These are phyloP conservation scores for Ophthalmolycus amberensis DNA, from an alignment of 2,113 vertebrate species.

Conservation along the genomic window DNA sequence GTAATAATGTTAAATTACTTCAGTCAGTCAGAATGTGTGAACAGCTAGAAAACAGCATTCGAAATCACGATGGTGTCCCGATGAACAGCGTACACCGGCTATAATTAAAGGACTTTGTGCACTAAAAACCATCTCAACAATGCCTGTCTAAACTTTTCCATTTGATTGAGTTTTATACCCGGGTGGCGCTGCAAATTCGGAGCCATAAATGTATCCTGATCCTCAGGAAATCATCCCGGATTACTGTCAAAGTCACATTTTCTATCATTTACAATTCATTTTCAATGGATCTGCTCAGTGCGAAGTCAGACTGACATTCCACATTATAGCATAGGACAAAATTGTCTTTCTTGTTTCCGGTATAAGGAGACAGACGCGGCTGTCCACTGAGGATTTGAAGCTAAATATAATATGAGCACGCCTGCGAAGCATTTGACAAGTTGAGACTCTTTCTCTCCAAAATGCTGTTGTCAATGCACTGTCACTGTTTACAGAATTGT, in stretches of 20 bases:
- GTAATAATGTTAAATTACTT: neutral
- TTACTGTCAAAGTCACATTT: slow-evolving; percentile 74
- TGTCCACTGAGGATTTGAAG: slow-evolving; percentile 56
- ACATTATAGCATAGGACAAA: slow-evolving; percentile 60
- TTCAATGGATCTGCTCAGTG: slow-evolving; percentile 41
- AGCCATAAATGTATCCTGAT: slow-evolving; percentile 64
- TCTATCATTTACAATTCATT: slow-evolving; percentile 64
- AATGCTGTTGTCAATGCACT: slow-evolving; percentile 16
- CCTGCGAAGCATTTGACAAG: slow-evolving; percentile 40
- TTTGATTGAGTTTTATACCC: slow-evolving; percentile 66
- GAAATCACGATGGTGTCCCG: slow-evolving; percentile 8
- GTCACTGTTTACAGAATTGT: slow-evolving; percentile 19
- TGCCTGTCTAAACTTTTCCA: slow-evolving; percentile 61
- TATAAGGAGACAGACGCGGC: slow-evolving; percentile 35
- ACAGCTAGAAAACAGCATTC: neutral
- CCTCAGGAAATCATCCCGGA: slow-evolving; percentile 68
- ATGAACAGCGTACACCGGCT: slow-evolving; percentile 26
- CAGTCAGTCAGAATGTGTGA: neutral
- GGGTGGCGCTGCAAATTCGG: slow-evolving; percentile 13
- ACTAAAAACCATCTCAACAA: slow-evolving; percentile 51
- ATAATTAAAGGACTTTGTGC: slow-evolving; percentile 38
- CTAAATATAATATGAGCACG: slow-evolving; percentile 60
- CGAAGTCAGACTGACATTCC: slow-evolving; percentile 59
- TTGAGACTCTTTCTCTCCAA: slow-evolving; percentile 25
- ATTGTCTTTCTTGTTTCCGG: slow-evolving; percentile 48